Evolutionary conservation across 2,113 vertebrate species (phyloP).

Genomic region (Cariama cristata): DNA sequence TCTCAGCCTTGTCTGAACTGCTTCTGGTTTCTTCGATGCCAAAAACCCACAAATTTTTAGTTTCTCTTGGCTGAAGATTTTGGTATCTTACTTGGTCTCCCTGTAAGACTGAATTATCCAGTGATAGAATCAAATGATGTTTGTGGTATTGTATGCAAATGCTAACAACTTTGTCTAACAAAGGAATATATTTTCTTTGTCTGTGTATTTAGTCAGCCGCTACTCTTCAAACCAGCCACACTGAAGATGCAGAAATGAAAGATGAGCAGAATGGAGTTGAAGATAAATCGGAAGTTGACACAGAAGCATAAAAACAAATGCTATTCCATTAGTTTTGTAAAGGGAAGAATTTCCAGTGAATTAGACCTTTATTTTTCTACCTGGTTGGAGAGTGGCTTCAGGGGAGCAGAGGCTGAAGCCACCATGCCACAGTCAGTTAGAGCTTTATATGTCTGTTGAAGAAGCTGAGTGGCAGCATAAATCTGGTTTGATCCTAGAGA

Average conservation of each 20-base stretch:
- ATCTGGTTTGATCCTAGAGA: slow-evolving; percentile 58
- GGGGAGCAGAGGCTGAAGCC: slow-evolving; percentile 63
- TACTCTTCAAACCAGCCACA: slow-evolving; percentile 10
- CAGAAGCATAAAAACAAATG: slow-evolving; percentile 73
- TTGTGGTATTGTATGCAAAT: neutral
- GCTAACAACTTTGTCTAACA: neutral
- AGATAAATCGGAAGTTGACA: slow-evolving; percentile 71
- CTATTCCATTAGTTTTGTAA: slow-evolving; percentile 79
- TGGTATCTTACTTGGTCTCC: neutral
- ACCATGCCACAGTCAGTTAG: slow-evolving; percentile 38
- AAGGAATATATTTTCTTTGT: neutral
- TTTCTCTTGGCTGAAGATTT: neutral
- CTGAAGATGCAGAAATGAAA: slow-evolving; percentile 73
- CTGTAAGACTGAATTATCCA: neutral
- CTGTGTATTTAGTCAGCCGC: slow-evolving; percentile 51
- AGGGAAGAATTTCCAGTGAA: slow-evolving; percentile 82
- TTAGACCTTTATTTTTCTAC: slow-evolving; percentile 87
- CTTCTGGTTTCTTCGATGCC: neutral
- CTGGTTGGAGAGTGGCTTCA: slow-evolving; percentile 75
- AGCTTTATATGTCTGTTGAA: slow-evolving; percentile 39
- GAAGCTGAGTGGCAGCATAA: slow-evolving; percentile 58
- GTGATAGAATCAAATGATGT: neutral
- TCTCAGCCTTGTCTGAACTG: neutral
- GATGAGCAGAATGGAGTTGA: slow-evolving; percentile 64
- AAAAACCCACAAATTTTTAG: neutral